Conservation (phyloP, 2,797 vertebrate genomes). For the Pipistrellus pygmaeus region DNA sequence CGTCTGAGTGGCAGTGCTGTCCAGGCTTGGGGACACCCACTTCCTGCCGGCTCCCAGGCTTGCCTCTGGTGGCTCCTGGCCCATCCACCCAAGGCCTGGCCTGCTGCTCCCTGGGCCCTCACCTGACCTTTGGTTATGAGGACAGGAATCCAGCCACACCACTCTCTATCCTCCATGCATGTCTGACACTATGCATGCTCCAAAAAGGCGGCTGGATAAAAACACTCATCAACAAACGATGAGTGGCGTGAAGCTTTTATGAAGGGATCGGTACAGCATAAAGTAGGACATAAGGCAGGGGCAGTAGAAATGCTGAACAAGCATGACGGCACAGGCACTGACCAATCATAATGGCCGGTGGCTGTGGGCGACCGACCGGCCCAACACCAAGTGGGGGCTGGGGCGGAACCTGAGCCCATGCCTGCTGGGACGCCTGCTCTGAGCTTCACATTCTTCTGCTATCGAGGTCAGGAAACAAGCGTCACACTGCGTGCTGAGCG, state of each 20-base stretch:
- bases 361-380: too few species aligned
- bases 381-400: not conserved
- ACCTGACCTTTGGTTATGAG: not conserved
- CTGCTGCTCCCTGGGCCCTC: not conserved
- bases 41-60: not conserved
- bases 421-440: not conserved
- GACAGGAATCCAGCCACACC: not conserved
- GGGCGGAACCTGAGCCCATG: not conserved
- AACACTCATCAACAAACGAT: not conserved
- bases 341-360: not conserved
- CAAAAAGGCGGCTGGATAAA: not conserved
- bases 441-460: not conserved
- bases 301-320: not conserved
- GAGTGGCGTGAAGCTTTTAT: not conserved
- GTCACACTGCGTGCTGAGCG: not conserved
- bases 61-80: not conserved
- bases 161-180: not conserved
- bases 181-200: not conserved
- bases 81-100: accelerated
- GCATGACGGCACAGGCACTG: not conserved
- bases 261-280: not conserved
- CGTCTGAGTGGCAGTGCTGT: not conserved
- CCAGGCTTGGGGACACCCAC: not conserved
- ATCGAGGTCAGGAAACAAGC: not conserved
- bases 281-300: not conserved